Evolutionary conservation across 2,888 invertebrate species (phyloP).

Genomic region (Gymnoscelis rufifasciata): DNA sequence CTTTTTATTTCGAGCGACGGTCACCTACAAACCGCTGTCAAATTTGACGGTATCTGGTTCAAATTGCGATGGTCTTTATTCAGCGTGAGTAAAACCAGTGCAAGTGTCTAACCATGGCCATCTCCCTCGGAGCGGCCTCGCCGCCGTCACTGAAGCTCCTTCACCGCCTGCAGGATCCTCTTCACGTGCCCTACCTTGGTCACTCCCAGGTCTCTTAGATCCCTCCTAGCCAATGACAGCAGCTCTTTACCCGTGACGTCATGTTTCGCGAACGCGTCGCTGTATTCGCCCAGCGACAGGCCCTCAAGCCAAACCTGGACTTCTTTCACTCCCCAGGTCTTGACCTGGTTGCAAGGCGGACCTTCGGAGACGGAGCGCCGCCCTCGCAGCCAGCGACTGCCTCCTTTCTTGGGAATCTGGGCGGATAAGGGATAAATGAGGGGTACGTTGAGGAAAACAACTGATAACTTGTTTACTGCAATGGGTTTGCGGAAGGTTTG

Average conservation of each 20-base stretch:
- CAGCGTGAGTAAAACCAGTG: constrained; percentile 21
- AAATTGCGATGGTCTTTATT: too few species aligned
- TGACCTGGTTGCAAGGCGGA: constrained; percentile 53
- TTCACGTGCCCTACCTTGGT: constrained; percentile 98
- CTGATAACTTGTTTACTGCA: too few species aligned
- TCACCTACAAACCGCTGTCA: background rate
- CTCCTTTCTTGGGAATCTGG: constrained; percentile 65
- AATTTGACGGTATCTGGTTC: too few species aligned
- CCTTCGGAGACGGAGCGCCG: constrained; percentile 65
- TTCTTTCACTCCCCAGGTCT: constrained; percentile 90
- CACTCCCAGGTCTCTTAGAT: constrained; percentile 94
- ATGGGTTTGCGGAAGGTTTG: too few species aligned
- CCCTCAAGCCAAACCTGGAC: constrained; percentile 94
- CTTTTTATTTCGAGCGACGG: too few species aligned
- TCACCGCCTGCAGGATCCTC: constrained; percentile 94
- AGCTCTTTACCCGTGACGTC: constrained; percentile 95
- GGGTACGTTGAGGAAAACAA: constrained; percentile 33
- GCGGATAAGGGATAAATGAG: constrained; percentile 29
- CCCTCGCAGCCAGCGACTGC: constrained; percentile 62
- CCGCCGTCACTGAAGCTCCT: constrained; percentile 82
- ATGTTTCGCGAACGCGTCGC: constrained; percentile 92
- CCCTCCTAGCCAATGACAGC: constrained; percentile 89
- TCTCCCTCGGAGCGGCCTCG: constrained; percentile 73
- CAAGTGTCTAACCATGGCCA: constrained; percentile 52
- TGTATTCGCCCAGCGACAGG: constrained; percentile 92